Conservation (phyloP, 1,140 invertebrate species). For the Stenopsyche tienmushanensis region DNA sequence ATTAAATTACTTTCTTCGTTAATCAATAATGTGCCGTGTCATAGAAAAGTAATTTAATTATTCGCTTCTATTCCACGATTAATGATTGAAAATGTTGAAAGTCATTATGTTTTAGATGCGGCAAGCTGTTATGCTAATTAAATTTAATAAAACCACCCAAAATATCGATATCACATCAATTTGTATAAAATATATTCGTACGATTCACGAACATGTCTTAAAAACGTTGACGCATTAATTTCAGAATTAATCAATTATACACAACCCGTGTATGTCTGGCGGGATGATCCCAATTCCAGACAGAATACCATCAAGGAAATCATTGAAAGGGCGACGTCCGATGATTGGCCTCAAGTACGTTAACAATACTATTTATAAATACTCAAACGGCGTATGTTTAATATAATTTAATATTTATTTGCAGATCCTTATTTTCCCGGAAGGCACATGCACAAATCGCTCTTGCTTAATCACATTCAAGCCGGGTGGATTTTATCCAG, state of each 20-base stretch:
- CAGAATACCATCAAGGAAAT: slow-evolving; percentile 91
- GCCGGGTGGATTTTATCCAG: slow-evolving; percentile 88
- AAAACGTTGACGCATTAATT: no score
- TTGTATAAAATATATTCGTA: slow-evolving; percentile 5
- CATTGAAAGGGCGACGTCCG: slow-evolving; percentile 77
- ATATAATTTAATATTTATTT: slow-evolving; percentile 34
- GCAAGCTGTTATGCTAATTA: neutral
- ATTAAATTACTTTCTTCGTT: no score
- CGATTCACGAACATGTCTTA: no score
- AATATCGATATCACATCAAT: neutral
- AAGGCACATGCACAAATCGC: slow-evolving; percentile 94
- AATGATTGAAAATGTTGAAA: no score
- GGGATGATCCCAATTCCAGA: slow-evolving; percentile 89
- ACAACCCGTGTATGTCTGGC: slow-evolving; percentile 90
- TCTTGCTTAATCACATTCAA: slow-evolving; percentile 94
- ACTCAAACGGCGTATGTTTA: neutral
- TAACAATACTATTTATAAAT: neutral
- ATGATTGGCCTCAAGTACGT: slow-evolving; percentile 85
- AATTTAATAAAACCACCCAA: neutral
- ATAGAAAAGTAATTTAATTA: no score
- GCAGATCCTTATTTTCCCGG: slow-evolving; percentile 92
- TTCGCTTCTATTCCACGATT: no score
- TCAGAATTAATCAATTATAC: slow-evolving; percentile 88
- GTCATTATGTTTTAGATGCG: no score
- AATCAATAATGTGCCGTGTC: no score